A percentile compares a stretch with the other conserved stretches of the same genome.
phyloP scores from a whole-genome alignment of 1,140 invertebrate genomes.

The Lethrus apterus region DNA sequence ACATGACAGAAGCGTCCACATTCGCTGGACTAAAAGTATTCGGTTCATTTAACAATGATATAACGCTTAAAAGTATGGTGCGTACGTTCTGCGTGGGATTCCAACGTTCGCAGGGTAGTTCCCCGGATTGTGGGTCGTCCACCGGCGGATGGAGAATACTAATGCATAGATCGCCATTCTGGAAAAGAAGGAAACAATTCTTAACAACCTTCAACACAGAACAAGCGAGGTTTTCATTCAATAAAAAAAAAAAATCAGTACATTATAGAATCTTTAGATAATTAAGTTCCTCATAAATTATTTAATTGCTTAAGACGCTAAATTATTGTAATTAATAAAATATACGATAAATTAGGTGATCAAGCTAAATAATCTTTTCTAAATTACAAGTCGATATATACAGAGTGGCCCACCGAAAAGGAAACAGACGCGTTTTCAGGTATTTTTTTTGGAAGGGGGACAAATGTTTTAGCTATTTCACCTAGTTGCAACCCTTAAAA shows the following conservation, averaged over 20 bases:
- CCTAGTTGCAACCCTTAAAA: too few species aligned
- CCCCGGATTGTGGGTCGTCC: conserved; percentile 97
- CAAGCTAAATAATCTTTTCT: too few species aligned
- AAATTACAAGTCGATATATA: too few species aligned
- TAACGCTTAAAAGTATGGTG: conserved; percentile 96
- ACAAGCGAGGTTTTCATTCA: not conserved
- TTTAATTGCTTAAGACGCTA: too few species aligned
- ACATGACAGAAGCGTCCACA: conserved; percentile 99
- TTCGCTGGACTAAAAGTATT: conserved; percentile 99
- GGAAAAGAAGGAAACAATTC: conserved; percentile 37
- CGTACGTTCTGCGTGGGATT: conserved; percentile 99
- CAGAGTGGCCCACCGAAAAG: too few species aligned
- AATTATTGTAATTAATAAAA: too few species aligned
- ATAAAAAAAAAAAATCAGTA: not conserved
- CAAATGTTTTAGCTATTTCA: too few species aligned
- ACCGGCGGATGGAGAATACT: conserved; percentile 98
- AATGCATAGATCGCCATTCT: conserved; percentile 99
- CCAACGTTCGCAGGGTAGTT: conserved; percentile 98
- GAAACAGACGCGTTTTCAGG: too few species aligned
- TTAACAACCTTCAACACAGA: not conserved
- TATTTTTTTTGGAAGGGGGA: too few species aligned
- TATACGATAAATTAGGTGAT: too few species aligned
- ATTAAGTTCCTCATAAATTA: too few species aligned
- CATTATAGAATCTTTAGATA: too few species aligned
- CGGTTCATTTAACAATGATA: conserved; percentile 97